phyloP scores from a whole-genome alignment of 2,888 invertebrate species.

The Hermodice carunculata region DNA sequence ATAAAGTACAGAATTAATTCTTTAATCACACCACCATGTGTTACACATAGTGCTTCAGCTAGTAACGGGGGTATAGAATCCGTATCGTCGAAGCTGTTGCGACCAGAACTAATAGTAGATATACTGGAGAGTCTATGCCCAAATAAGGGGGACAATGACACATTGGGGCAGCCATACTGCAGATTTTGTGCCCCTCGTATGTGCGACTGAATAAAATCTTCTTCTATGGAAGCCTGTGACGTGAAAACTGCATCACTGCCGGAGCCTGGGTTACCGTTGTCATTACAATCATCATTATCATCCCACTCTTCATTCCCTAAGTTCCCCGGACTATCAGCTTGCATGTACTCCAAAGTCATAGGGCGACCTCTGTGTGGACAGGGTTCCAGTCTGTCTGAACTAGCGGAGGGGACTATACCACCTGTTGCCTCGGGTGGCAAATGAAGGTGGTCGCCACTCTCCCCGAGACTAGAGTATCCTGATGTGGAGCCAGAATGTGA shows the following conservation, averaged over 20 bases:
- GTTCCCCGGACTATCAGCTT: too few relatives aligned
- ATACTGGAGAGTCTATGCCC: constrained; percentile 56
- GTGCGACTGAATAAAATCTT: neutral
- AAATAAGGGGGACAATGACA: constrained; percentile 60
- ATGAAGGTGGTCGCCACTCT: too few relatives aligned
- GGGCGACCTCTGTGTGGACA: too few relatives aligned
- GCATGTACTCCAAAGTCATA: too few relatives aligned
- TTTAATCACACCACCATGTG: constrained; percentile 67
- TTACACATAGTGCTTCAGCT: constrained; percentile 61
- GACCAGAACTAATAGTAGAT: constrained; percentile 61
- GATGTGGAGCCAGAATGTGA: constrained; percentile 16
- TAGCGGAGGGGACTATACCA: too few relatives aligned
- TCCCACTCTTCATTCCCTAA: too few relatives aligned
- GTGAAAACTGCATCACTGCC: neutral
- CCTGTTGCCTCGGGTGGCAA: too few relatives aligned
- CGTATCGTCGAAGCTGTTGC: constrained; percentile 60
- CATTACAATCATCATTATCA: neutral
- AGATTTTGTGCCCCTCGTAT: neutral
- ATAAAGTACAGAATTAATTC: constrained; percentile 65
- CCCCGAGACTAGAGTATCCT: constrained; percentile 12
- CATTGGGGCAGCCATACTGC: constrained; percentile 60
- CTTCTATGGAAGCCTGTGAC: too few relatives aligned
- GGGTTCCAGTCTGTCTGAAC: too few relatives aligned
- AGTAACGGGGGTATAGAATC: constrained; percentile 47
- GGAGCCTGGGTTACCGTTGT: neutral